Evolutionary conservation across 2,113 vertebrate species (phyloP).

Genomic region (Poeciliopsis turrubarensis): DNA sequence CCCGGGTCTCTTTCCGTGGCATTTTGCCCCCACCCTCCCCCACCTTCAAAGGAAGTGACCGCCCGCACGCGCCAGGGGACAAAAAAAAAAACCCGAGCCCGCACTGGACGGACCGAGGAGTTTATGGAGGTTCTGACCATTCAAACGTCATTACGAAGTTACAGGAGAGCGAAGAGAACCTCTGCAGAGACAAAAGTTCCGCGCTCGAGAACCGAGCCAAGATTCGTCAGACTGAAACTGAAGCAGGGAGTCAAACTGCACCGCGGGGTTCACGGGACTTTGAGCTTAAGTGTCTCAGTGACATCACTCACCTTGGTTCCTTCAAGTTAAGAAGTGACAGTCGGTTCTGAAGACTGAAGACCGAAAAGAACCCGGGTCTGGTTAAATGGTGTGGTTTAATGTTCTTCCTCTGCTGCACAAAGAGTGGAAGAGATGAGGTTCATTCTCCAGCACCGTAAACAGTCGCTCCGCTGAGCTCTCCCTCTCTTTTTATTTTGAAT

Average conservation of each 20-base stretch:
- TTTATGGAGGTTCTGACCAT: background rate
- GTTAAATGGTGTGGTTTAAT: background rate
- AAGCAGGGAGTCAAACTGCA: background rate
- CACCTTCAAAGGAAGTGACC: slow-evolving; percentile 1
- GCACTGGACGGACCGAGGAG: background rate
- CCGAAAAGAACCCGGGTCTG: too few species aligned
- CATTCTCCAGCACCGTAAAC: background rate
- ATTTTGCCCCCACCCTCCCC: background rate
- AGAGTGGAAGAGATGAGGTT: background rate
- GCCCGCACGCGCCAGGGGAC: background rate
- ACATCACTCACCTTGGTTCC: slow-evolving; percentile 11
- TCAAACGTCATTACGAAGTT: background rate
- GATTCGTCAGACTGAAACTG: background rate
- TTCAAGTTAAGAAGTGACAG: background rate
- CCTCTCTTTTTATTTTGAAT: background rate
- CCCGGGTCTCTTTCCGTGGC: too few species aligned
- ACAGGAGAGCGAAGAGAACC: background rate
- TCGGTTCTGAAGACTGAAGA: background rate
- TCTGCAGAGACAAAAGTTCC: background rate
- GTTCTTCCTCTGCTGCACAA: background rate
- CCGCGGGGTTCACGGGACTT: too few species aligned
- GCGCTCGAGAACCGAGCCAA: background rate
- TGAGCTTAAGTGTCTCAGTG: too few species aligned
- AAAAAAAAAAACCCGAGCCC: background rate
- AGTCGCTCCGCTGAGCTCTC: background rate